Conservation (phyloP, 2,797 vertebrate genomes). For the Poeciliopsis presidionis region DNA sequence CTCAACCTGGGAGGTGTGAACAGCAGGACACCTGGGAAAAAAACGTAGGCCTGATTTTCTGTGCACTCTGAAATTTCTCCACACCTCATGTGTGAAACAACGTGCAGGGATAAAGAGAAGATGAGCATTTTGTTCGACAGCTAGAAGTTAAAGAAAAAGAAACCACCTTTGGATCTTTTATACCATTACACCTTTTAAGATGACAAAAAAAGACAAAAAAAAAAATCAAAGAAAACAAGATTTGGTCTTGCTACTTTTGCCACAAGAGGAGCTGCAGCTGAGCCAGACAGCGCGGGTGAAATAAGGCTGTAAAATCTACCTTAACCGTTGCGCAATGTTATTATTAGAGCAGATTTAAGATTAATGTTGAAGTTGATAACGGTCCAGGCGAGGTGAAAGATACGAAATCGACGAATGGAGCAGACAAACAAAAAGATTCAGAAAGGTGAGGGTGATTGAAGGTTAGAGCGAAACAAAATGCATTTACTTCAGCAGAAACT, state of each 20-base stretch:
- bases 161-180: not conserved
- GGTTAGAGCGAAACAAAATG: too few relatives aligned
- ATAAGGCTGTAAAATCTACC: not conserved
- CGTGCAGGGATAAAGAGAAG: not conserved
- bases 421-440: too few relatives aligned
- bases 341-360: too few relatives aligned
- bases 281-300: not conserved
- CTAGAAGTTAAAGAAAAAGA: not conserved
- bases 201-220: not conserved
- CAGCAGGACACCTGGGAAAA: not conserved
- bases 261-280: too few relatives aligned
- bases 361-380: too few relatives aligned
- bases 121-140: not conserved
- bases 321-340: not conserved
- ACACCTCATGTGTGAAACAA: not conserved
- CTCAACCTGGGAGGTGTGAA: not conserved
- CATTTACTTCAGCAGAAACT: too few relatives aligned
- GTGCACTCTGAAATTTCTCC: not conserved
- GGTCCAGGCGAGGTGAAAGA: too few relatives aligned
- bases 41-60: not conserved
- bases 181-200: not conserved
- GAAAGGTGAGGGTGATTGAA: too few relatives aligned
- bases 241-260: not conserved
- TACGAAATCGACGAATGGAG: too few relatives aligned
- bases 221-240: not conserved